Evolutionary conservation across 2,888 invertebrate species (phyloP), one percentile per base, ranked within the genome.

Genomic region (Luperina testacea): DNA sequence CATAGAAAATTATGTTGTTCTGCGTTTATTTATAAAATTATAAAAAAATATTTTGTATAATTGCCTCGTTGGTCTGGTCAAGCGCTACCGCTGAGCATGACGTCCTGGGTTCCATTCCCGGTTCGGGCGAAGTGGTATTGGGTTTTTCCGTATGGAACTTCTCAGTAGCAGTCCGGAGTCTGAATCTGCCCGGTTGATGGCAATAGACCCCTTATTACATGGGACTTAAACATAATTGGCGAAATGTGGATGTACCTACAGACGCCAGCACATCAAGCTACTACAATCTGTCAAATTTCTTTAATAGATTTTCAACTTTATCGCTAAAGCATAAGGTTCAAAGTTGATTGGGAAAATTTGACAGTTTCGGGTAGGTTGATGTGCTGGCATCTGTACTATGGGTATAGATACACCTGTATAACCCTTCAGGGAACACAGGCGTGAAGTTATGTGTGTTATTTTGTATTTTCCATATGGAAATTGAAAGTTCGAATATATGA

Each of bases 391-490:
- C 32, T 32, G 32, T 32, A 32, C 45, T 45, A 5, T n/a, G 6
- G 15, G n/a, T n/a, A 42, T 9, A 24, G 24, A 6, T 9, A 42
- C 45, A 45, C 27, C 17, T 45, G 27, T 3, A 6, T 48, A 27
- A 48, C 9, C n/a, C n/a, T n/a, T 17, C 6, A 17, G 17, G n/a
- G 1, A 69, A 48, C 6, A 20, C 20, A 53, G 9, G 24, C 2
- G 15, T 70, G 32, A 69, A 24, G 32, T 24, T 32, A 13, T 13
- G 15, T 24, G 13, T 38, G 38, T 38, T 38, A 38, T 24, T 65
- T 42, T n/a, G 32, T 17, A 27, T 42, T 76, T 65, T 64, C 1
- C 9, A 17, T 32, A 65, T 64, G 9, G 38, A 77, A 77, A 65
- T 59, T 15, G n/a, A 57, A 65, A 76, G 20, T 77, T 76, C 15